phyloP scores from a whole-genome alignment of 1,140 invertebrate species.

The Micrasema longulum region DNA sequence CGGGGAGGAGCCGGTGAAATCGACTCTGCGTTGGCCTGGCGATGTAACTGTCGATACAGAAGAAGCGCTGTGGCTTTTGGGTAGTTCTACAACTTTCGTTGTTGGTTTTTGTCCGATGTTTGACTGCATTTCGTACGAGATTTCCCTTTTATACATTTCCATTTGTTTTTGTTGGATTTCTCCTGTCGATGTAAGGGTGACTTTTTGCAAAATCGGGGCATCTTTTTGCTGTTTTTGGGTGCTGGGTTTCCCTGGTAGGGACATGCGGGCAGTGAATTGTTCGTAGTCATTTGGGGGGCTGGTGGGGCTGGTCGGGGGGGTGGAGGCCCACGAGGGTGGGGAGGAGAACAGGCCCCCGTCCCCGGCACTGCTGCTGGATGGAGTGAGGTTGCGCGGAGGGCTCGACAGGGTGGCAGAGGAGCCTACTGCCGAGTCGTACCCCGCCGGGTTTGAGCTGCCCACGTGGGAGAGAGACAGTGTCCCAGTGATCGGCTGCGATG shows the following conservation, averaged over 20 bases:
- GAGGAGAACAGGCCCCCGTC: constrained; percentile 65
- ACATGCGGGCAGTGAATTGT: constrained; percentile 52
- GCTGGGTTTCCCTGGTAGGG: constrained; percentile 56
- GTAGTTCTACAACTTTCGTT: constrained; percentile 54
- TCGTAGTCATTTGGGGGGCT: constrained; percentile 48
- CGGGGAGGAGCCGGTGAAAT: constrained; percentile 40
- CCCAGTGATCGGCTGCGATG: constrained; percentile 64
- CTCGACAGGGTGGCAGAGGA: constrained; percentile 69
- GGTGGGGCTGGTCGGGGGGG: constrained; percentile 71
- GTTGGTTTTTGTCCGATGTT: constrained; percentile 51
- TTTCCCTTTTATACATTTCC: constrained; percentile 60
- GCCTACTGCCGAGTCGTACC: constrained; percentile 71
- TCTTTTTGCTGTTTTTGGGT: constrained; percentile 55
- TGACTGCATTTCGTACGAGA: constrained; percentile 57
- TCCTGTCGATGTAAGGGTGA: constrained; percentile 70
- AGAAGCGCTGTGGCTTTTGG: constrained; percentile 55
- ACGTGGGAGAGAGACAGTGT: constrained; percentile 60
- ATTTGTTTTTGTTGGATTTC: constrained; percentile 67
- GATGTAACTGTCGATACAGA: constrained; percentile 50
- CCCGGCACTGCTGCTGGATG: constrained; percentile 60
- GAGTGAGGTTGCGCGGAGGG: constrained; percentile 64
- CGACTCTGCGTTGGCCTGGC: constrained; percentile 47
- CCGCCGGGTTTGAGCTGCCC: constrained; percentile 53
- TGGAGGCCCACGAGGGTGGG: constrained; percentile 72
- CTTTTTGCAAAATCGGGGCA: constrained; percentile 67